These are phyloP conservation scores for Drosophila truncata DNA, from an alignment of 1,140 invertebrate species.

Conservation along the genomic window DNA sequence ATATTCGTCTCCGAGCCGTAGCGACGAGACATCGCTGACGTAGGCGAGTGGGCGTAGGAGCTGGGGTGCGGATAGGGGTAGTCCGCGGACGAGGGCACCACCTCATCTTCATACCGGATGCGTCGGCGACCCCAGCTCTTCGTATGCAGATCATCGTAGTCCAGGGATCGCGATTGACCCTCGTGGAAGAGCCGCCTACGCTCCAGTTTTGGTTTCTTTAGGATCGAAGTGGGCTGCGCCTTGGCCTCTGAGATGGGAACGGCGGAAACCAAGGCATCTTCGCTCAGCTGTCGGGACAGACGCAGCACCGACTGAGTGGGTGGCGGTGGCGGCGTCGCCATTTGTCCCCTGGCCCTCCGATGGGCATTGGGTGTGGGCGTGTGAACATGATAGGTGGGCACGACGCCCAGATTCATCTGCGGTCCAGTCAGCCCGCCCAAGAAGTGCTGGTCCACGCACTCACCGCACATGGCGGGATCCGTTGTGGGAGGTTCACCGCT, in stretches of 20 bases:
- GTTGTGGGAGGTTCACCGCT: slow-evolving; percentile 67
- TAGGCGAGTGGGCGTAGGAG: slow-evolving; percentile 37
- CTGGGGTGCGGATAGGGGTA: slow-evolving; percentile 45
- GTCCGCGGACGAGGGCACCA: slow-evolving; percentile 35
- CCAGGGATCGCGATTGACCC: slow-evolving; percentile 78
- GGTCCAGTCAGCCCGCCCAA: slow-evolving; percentile 72
- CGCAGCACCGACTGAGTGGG: slow-evolving; percentile 79
- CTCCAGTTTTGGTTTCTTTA: slow-evolving; percentile 81
- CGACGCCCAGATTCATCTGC: slow-evolving; percentile 72
- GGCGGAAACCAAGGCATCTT: slow-evolving; percentile 75
- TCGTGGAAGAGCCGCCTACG: slow-evolving; percentile 79
- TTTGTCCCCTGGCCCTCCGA: slow-evolving; percentile 66
- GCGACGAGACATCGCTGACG: slow-evolving; percentile 59
- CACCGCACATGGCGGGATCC: slow-evolving; percentile 80
- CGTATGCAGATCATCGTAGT: slow-evolving; percentile 81
- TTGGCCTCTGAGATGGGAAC: slow-evolving; percentile 77
- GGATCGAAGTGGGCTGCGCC: slow-evolving; percentile 75
- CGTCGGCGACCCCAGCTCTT: slow-evolving; percentile 81
- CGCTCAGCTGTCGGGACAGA: slow-evolving; percentile 75
- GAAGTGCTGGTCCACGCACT: slow-evolving; percentile 83
- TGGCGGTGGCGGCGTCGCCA: slow-evolving; percentile 66
- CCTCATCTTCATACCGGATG: slow-evolving; percentile 81
- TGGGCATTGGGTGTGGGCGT: slow-evolving; percentile 82
- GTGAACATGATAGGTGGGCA: slow-evolving; percentile 82
- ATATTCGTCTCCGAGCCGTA: slow-evolving; percentile 84